Evolutionary conservation across 2,113 vertebrate species (phyloP).

Genomic region (Morone saxatilis): DNA sequence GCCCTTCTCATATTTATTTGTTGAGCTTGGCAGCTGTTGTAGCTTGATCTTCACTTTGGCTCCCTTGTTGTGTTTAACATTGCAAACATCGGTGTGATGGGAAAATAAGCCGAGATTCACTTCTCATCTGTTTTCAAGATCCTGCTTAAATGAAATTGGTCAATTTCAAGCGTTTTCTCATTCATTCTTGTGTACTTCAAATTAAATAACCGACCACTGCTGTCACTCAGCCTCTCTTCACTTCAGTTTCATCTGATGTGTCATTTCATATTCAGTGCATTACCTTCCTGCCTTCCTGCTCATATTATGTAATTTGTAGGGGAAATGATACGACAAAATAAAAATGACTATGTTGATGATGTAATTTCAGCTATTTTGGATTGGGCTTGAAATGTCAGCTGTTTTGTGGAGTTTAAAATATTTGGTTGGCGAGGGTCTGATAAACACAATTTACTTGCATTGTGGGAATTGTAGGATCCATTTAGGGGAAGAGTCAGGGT

Average conservation of each 20-base stretch:
- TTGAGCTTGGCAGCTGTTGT: constrained; percentile 24
- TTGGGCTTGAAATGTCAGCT: neutral
- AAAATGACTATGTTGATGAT: neutral
- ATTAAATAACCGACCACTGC: neutral
- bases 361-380: neutral
- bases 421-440: neutral
- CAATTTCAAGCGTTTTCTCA: neutral
- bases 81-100: neutral
- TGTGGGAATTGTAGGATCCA: neutral
- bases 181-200: neutral
- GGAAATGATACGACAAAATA: neutral
- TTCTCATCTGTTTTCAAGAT: constrained; percentile 3
- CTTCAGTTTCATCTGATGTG: neutral
- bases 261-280: neutral
- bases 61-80: constrained; percentile 6
- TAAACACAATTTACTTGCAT: neutral
- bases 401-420: neutral
- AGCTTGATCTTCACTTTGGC: neutral
- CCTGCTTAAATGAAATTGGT: neutral
- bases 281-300: fast-evolving
- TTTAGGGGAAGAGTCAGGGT: neutral
- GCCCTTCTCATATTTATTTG: constrained; percentile 30
- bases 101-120: neutral
- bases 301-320: neutral
- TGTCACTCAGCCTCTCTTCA: neutral